Evolutionary conservation across 2,113 vertebrate genomes (phyloP).

Genomic region (Macroglossus sobrinus): DNA sequence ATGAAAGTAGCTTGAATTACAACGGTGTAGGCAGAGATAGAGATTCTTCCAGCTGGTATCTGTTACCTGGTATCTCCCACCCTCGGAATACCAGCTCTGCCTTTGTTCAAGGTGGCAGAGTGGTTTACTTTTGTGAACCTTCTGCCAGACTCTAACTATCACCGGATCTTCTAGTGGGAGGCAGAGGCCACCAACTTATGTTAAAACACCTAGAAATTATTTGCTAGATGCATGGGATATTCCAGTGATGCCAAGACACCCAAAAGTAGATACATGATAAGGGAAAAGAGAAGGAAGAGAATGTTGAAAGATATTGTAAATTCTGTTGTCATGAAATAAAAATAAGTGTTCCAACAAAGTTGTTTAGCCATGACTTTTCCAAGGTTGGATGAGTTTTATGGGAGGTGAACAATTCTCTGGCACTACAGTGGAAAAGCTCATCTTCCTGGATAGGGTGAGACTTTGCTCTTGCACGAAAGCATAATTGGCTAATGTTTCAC

Average conservation of each 20-base stretch:
- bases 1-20: background rate
- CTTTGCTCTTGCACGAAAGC: conserved; percentile 34
- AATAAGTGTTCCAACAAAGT: background rate
- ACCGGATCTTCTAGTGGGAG: background rate
- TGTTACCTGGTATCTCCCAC: background rate
- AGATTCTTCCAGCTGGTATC: background rate
- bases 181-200: background rate
- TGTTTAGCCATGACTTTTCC: background rate
- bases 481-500: conserved; percentile 40
- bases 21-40: background rate
- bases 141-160: background rate
- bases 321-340: conserved; percentile 4
- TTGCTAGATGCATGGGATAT: background rate
- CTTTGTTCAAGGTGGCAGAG: background rate
- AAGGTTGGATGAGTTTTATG: background rate
- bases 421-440: conserved; percentile 26
- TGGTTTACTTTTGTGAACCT: background rate
- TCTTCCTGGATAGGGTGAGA: background rate
- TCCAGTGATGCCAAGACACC: background rate
- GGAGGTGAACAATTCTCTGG: background rate
- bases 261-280: background rate
- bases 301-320: conserved; percentile 24
- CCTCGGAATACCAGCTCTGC: background rate
- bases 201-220: background rate
- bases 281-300: background rate